Evolutionary conservation across 2,797 vertebrate genomes (phyloP), one percentile per base, ranked within the genome.

Genomic region (Numenius phaeopus): DNA sequence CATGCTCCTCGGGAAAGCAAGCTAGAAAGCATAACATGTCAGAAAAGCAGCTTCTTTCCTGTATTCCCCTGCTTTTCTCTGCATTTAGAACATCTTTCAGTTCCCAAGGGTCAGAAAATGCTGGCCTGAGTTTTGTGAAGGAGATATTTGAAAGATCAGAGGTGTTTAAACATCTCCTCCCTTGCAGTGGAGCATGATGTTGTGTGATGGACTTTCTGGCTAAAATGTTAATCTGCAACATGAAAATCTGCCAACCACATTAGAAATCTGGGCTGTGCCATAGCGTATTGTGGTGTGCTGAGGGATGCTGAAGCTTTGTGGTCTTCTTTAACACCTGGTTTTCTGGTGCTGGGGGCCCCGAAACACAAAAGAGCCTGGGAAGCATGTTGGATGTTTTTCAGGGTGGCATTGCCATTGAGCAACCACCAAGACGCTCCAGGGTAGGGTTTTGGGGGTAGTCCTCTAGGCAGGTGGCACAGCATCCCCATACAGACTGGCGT

Each of bases 221-320:
- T 54, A 44, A 55, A 39, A 16, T 29, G 7, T 76, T 87, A 64
- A 79, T 80, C 77, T 44, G 30, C 40, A 37, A 0, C 16, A 11
- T 3, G 21, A 39, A 84, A 59, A 10, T 54, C 57, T 79, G 64
- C 32, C 23, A 22, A 4, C 7, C 24, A 14, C 15, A 1, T 16
- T 17, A 39, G 83, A 64, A 49, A 32, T 80, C 54, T 18, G 55
- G 18, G 49, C 37, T 2, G 2, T 40, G 55, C 46, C 4, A 0
- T 59, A 9, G 14, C 0, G 0, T 47, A 14, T 27, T 0, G 1
- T 3, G 0, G 21, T 9, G 29, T 80, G 64, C 40, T 87, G 86
- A 54, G 61, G 78, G 32, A 46, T 44, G 7, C 18, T 7, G n/a
- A 29, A 66, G 32, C 11, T 81, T 58, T 30, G 19, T 77, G 69